phyloP scores from a whole-genome alignment of 2,113 vertebrate species.

The Saccopteryx leptura region DNA sequence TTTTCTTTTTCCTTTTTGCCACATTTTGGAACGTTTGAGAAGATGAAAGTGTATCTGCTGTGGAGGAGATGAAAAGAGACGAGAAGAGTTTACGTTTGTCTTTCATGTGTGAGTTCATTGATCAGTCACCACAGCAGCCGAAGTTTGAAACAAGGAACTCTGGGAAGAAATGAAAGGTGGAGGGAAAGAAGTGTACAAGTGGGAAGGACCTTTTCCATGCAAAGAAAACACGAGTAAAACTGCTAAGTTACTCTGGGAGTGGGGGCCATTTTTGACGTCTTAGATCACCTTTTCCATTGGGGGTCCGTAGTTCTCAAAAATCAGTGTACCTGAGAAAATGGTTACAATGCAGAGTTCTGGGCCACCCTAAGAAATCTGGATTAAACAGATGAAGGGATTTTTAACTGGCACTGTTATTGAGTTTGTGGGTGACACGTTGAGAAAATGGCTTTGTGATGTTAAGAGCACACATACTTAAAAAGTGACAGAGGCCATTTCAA shows the following conservation, averaged over 20 bases:
- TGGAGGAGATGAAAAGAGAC: constrained; percentile 79
- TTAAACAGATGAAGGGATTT: neutral
- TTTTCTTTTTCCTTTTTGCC: constrained; percentile 74
- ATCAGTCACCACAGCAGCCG: constrained; percentile 7
- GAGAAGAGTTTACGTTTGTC: constrained; percentile 76
- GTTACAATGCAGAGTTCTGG: neutral
- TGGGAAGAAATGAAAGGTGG: constrained; percentile 65
- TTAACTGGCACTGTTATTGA: neutral
- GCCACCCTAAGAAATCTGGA: neutral
- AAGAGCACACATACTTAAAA: constrained; percentile 31
- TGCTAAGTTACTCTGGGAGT: neutral
- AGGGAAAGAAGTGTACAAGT: neutral
- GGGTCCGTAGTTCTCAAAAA: constrained; percentile 22
- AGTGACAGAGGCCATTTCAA: constrained; percentile 61
- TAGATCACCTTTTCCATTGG: neutral
- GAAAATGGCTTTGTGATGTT: neutral
- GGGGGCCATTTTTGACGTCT: neutral
- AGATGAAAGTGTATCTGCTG: constrained; percentile 83
- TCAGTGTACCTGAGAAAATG: neutral
- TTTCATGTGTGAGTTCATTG: constrained; percentile 69
- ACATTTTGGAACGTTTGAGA: constrained; percentile 83
- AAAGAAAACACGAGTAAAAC: neutral
- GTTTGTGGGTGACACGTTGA: neutral
- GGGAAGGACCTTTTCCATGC: neutral
- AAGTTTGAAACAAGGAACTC: constrained; percentile 63